Evolutionary conservation across 2,113 vertebrate species (phyloP).

Genomic region (Eonycteris spelaea): DNA sequence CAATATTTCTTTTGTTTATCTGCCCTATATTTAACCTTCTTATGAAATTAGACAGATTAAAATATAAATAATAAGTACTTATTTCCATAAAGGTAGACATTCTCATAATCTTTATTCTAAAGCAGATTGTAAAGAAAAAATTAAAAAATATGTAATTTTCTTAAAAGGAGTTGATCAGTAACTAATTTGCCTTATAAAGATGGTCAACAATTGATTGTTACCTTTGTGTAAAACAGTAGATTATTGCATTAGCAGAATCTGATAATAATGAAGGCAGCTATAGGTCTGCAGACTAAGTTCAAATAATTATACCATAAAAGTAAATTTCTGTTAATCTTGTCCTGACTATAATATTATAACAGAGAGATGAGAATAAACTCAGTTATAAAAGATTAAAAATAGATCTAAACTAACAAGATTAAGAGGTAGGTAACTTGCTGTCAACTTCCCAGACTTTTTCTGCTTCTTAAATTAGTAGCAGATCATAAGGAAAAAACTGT

Average conservation of each 20-base stretch:
- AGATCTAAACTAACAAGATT: background rate
- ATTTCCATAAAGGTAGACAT: background rate
- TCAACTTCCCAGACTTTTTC: background rate
- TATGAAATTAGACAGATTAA: conserved; percentile 8
- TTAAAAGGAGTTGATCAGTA: background rate
- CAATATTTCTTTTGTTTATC: background rate
- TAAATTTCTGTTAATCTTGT: background rate
- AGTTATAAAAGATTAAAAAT: background rate
- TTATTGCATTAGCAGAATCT: background rate
- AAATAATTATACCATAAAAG: background rate
- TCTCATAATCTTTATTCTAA: background rate
- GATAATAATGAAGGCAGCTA: background rate
- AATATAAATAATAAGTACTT: conserved; percentile 6
- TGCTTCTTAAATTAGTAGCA: background rate
- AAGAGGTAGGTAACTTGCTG: background rate
- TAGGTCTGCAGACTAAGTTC: background rate
- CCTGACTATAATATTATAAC: background rate
- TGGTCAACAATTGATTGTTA: background rate
- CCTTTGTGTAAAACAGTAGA: background rate
- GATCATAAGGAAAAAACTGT: background rate
- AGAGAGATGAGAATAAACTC: background rate
- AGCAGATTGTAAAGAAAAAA: background rate
- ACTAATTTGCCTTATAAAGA: background rate
- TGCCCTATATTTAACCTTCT: background rate
- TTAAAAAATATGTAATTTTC: background rate